Base-by-base conservation (phyloP, 2,113 vertebrate species). In the Daphoenositta chrysoptera region DNA sequence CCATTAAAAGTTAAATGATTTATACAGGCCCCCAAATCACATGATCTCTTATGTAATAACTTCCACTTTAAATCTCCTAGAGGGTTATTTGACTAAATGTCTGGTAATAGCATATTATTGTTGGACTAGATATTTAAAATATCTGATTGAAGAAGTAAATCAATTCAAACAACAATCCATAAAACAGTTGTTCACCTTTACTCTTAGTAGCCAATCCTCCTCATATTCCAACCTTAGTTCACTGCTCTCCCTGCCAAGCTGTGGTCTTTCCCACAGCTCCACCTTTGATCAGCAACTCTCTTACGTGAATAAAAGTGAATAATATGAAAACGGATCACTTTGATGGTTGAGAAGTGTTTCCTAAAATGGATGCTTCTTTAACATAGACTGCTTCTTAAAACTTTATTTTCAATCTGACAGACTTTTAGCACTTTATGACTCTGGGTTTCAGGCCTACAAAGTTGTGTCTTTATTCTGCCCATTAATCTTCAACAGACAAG, bases 1-100 rank as follows among this genome's bases (percentile, higher is more conserved):
- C 11, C 0, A 0, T 20, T 56, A 18, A 26, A 84, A 37, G 16
- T 50, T 11, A 5, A 7, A 20, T 24, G 18, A 71, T 42, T 65
- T 71, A 63, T 24, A 68, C 9, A 76, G 80, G 13, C 2, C 77
- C 8, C 7, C 48, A 85, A 54, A 70, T 21, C 7, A 71, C 3
- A 2, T n/a, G 12, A 70, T 42, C 15, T 45, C 13, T 71, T 50
- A 57, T 2, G 44, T 39, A 68, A 3, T 54, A 79, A 56, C 13
- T 64, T 66, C 13, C 20, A 42, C 4, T n/a, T 86, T 26, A 56
- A 61, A 47, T n/a, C 33, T 72, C 66, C 53, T 50, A 37, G 10
- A 56, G 6, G 8, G 2, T 42, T 80, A 77, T 56, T 69, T 76
- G 26, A 89, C 54, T 61, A 68, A 60, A 88, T 5, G 2, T 8